A percentile compares a stretch with the other conserved stretches of the same genome.
Conservation (phyloP, 2,113 vertebrate genomes). For the Penelope pileata region DNA sequence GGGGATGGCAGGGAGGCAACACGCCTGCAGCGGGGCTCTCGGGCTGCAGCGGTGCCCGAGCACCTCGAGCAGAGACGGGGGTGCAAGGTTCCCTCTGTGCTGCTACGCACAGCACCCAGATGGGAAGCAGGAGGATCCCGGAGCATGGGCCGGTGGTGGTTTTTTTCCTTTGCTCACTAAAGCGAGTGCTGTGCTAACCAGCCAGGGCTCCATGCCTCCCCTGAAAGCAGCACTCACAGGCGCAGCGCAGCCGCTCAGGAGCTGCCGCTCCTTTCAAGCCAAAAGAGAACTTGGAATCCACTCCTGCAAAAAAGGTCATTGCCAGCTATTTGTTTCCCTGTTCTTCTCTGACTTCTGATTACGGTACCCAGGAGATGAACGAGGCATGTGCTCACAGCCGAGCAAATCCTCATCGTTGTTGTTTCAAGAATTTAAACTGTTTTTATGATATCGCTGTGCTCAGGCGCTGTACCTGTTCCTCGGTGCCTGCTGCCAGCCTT, state of each 20-base stretch:
- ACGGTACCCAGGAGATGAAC: background rate
- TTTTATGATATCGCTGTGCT: background rate
- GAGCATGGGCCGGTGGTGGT: no score
- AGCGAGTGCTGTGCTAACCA: no score
- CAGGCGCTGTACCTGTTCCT: background rate
- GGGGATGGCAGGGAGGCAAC: rapidly evolving
- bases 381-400: background rate
- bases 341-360: background rate
- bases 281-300: background rate
- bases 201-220: rapidly evolving
- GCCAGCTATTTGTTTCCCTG: background rate
- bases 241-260: background rate
- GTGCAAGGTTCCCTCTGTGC: no score
- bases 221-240: background rate
- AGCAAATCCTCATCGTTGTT: rapidly evolving
- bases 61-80: no score
- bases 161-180: background rate
- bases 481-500: background rate
- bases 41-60: no score
- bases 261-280: background rate
- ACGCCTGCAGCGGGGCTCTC: no score
- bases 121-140: no score
- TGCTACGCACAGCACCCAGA: no score
- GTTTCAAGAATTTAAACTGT: background rate
- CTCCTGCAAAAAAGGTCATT: background rate